Conservation (phyloP, 1,140 invertebrate species). For the Periplaneta americana region DNA sequence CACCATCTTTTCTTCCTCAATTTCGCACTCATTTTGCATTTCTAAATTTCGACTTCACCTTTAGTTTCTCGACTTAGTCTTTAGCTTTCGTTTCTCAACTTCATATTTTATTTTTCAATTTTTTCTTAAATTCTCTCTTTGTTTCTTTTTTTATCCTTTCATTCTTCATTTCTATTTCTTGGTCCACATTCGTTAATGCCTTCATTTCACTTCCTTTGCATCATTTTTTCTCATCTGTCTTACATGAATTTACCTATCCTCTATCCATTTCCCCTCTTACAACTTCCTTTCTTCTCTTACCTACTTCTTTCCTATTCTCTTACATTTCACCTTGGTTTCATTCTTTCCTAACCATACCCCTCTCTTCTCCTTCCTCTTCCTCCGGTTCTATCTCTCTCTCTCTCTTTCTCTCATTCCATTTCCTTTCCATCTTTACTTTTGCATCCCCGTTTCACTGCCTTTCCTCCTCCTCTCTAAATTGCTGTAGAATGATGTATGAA, state of each 20-base stretch:
- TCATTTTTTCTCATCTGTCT: background rate
- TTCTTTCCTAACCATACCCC: background rate
- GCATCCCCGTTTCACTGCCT: too few species aligned
- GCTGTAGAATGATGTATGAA: too few species aligned
- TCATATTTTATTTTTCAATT: background rate
- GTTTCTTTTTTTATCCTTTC: constrained; percentile 1
- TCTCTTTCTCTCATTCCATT: background rate
- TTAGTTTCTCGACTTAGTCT: background rate
- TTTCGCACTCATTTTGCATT: background rate
- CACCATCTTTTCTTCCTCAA: background rate
- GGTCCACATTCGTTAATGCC: background rate
- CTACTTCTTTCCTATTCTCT: too few species aligned
- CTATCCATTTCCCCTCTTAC: too few species aligned
- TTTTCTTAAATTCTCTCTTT: background rate
- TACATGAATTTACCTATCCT: too few species aligned
- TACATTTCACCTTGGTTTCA: too few species aligned
- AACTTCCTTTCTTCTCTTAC: too few species aligned
- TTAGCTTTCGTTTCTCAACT: background rate
- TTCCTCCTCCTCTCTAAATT: too few species aligned
- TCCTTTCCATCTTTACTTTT: background rate
- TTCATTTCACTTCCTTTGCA: background rate
- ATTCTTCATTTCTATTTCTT: background rate
- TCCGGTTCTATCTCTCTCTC: background rate
- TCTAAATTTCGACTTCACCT: background rate
- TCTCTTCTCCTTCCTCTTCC: background rate